Conservation (phyloP, 2,797 vertebrate species). For the Hoplostethus mediterraneus region DNA sequence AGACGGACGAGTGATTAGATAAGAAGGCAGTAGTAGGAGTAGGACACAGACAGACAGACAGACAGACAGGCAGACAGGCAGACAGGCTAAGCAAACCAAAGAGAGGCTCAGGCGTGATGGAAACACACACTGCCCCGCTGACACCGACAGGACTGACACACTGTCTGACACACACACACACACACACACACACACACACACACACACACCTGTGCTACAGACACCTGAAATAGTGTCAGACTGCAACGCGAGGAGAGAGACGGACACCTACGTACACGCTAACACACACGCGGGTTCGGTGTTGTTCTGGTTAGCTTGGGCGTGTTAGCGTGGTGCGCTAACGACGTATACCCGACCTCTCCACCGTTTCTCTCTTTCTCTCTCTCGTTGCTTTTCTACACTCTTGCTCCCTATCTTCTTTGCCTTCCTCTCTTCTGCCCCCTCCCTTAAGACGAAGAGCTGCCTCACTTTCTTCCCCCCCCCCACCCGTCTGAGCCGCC, state of each 20-base stretch:
- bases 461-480: conserved; percentile 42
- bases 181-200: conserved; percentile 34
- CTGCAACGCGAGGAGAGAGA: conserved; percentile 52
- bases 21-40: conserved; percentile 53
- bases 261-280: conserved; percentile 27
- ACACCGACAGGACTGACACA: conserved; percentile 12
- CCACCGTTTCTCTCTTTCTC: conserved; percentile 28
- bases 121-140: conserved; percentile 21
- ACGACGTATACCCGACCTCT: background rate
- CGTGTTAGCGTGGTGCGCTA: conserved; percentile 17
- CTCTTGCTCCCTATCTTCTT: background rate
- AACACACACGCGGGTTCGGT: no score
- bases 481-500: conserved; percentile 49
- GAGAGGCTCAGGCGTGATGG: conserved; percentile 6
- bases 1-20: conserved; percentile 63
- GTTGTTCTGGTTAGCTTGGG: conserved; percentile 14
- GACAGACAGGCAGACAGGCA: conserved; percentile 12
- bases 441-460: conserved; percentile 24
- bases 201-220: conserved; percentile 38
- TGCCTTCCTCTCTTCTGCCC: background rate
- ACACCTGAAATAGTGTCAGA: conserved; percentile 69
- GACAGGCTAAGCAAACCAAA: conserved; percentile 1
- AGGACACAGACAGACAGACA: conserved; percentile 37
- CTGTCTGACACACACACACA: conserved; percentile 18
- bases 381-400: no score